A percentile compares a stretch with the other conserved stretches of the same genome.
Evolutionary conservation across 2,113 vertebrate species (phyloP).

Genomic region (Suricata suricatta): DNA sequence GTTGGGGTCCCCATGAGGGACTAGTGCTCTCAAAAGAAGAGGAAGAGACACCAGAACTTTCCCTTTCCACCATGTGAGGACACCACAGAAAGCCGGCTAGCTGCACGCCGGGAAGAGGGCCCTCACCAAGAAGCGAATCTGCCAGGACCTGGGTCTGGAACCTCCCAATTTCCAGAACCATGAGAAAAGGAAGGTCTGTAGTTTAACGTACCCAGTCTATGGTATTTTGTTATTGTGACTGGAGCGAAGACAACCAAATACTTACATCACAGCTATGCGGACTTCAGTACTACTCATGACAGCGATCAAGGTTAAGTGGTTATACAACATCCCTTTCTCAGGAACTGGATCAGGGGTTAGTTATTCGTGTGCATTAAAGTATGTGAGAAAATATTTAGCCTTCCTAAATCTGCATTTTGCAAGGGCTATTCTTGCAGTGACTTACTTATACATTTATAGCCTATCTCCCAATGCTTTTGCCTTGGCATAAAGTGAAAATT

Average conservation of each 20-base stretch:
- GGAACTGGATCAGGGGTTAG: not conserved
- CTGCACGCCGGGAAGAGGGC: not conserved
- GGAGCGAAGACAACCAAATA: not conserved
- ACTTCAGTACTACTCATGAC: not conserved
- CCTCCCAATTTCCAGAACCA: not conserved
- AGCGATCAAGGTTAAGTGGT: constrained; percentile 29
- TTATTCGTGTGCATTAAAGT: constrained; percentile 14
- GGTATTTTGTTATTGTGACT: not conserved
- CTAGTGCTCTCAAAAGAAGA: not conserved
- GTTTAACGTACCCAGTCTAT: not conserved
- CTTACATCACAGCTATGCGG: not conserved
- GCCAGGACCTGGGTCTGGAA: not conserved
- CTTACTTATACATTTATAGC: constrained; percentile 73
- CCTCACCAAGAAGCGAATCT: not conserved
- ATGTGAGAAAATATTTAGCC: constrained; percentile 63
- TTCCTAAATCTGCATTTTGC: constrained; percentile 59
- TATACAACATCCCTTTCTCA: not conserved
- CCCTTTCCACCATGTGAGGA: not conserved
- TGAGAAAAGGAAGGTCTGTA: not conserved
- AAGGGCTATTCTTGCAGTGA: constrained; percentile 65
- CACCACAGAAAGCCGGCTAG: accelerated
- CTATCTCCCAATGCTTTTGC: constrained; percentile 72
- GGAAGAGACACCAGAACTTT: not conserved
- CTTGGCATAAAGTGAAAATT: constrained; percentile 74
- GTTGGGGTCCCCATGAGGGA: not conserved